These are phyloP conservation scores for Cryptoblepharus egeriae DNA, from an alignment of 2,797 vertebrate species.

Conservation along the genomic window DNA sequence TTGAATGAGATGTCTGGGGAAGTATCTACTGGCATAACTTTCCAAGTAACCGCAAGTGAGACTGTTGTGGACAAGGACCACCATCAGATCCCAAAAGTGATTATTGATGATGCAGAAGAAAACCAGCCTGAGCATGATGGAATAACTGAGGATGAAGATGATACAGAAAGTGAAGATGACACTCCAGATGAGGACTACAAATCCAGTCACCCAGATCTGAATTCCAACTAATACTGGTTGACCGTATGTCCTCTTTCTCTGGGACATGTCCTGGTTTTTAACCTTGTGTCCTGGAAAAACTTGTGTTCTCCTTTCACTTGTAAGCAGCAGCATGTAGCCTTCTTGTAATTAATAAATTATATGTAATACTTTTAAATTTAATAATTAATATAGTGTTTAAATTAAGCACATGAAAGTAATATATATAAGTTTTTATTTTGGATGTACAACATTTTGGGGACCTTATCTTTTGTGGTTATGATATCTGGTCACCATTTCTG, in stretches of 20 bases:
- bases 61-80: not conserved
- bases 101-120: not conserved
- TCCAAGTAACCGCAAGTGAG: not conserved
- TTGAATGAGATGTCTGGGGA: not conserved
- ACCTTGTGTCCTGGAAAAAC: too few species aligned
- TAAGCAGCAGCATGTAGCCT: too few species aligned
- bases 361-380: too few species aligned
- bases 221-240: not conserved
- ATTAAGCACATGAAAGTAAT: too few species aligned
- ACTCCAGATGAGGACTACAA: not conserved
- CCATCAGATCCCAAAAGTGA: not conserved
- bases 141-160: not conserved
- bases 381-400: too few species aligned
- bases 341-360: too few species aligned
- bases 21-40: not conserved
- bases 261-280: too few species aligned
- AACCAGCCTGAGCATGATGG: not conserved
- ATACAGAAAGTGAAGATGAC: not conserved
- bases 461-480: too few species aligned
- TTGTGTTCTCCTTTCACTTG: too few species aligned
- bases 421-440: too few species aligned
- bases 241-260: too few species aligned
- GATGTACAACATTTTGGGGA: too few species aligned
- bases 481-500: not conserved
- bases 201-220: not conserved